Evolutionary conservation across 2,888 invertebrate species (phyloP).

Genomic region (Laothoe populi): DNA sequence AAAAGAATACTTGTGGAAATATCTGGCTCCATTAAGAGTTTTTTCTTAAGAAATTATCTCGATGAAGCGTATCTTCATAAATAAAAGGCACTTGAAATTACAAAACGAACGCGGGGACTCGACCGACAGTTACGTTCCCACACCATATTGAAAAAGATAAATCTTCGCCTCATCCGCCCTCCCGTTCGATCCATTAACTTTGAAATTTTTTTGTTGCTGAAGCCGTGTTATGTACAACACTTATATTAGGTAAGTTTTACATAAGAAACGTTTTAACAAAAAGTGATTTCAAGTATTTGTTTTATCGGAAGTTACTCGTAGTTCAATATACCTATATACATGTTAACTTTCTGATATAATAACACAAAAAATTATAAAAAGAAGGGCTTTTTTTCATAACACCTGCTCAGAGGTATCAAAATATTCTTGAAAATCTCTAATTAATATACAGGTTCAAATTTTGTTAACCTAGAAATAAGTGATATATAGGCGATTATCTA

Average conservation of each 20-base stretch:
- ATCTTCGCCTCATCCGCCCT: constrained; percentile 72
- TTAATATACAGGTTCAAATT: too few species aligned
- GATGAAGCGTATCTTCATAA: constrained; percentile 65
- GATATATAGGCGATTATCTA: too few species aligned
- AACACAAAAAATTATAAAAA: too few species aligned
- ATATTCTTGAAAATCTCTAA: too few species aligned
- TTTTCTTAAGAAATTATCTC: neutral
- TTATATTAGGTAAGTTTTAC: constrained; percentile 10
- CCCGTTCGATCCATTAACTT: constrained; percentile 63
- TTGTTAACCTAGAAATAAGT: too few species aligned
- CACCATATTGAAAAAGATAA: constrained; percentile 77
- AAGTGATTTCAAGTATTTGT: neutral
- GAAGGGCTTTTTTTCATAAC: too few species aligned
- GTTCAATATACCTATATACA: too few species aligned
- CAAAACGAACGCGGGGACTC: constrained; percentile 23
- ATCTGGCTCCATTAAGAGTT: neutral
- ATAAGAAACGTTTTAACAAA: constrained; percentile 16
- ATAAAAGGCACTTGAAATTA: constrained; percentile 67
- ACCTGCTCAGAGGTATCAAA: too few species aligned
- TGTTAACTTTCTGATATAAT: too few species aligned
- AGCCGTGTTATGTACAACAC: neutral
- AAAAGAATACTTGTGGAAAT: neutral
- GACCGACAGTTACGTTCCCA: constrained; percentile 57
- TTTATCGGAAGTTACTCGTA: too few species aligned
- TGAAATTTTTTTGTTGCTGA: constrained; percentile 45